Percentiles rank a stretch among this genome's conserved stretches.
phyloP scores from a whole-genome alignment of 2,797 vertebrate species.

The Artibeus jamaicensis region DNA sequence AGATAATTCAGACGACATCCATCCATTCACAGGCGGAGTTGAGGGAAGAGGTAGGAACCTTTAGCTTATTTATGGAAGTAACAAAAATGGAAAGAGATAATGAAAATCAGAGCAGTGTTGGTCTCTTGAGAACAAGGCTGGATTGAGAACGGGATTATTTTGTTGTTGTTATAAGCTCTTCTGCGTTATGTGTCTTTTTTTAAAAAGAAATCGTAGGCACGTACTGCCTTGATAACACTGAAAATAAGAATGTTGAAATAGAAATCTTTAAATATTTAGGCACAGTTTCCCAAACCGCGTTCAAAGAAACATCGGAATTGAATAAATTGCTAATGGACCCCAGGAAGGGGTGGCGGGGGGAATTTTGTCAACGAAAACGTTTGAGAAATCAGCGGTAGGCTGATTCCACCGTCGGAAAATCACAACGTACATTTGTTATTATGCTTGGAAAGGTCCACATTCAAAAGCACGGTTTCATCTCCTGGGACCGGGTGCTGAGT shows the following conservation, averaged over 20 bases:
- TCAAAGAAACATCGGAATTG: not conserved
- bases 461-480: not conserved
- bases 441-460: not conserved
- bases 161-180: not conserved
- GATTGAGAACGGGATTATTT: not conserved
- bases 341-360: accelerated
- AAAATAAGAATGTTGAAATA: not conserved
- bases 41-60: not conserved
- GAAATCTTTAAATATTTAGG: not conserved
- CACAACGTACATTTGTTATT: not conserved
- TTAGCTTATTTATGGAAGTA: not conserved
- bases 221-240: not conserved
- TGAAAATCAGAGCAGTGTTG: not conserved
- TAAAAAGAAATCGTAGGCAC: not conserved
- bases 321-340: not conserved
- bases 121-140: not conserved
- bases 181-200: not conserved
- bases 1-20: not conserved
- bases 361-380: not conserved
- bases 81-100: not conserved
- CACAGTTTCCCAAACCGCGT: not conserved
- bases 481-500: not conserved
- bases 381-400: not conserved
- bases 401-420: not conserved
- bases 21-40: not conserved